Percentiles rank a stretch among this genome's conserved stretches.
These are phyloP conservation scores for Heliothis virescens DNA, from an alignment of 1,140 invertebrate species.

Conservation along the genomic window DNA sequence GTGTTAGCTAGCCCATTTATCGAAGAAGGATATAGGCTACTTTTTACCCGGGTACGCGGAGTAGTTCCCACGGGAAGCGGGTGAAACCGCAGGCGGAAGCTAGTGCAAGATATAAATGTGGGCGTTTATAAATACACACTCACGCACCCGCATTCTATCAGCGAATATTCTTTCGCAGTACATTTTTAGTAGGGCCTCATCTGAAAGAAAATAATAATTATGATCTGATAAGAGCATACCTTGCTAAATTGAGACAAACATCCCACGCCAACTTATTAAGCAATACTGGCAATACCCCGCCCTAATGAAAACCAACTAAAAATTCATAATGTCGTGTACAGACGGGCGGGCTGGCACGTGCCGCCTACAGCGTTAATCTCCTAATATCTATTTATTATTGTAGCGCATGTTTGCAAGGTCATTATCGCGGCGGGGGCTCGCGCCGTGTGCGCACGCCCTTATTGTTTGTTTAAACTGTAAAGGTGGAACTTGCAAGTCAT, in stretches of 20 bases:
- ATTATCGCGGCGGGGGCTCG: conserved; percentile 63
- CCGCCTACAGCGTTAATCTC: conserved; percentile 62
- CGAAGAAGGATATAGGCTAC: too few species aligned
- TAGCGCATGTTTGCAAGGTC: conserved; percentile 65
- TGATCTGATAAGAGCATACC: too few species aligned
- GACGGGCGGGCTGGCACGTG: conserved; percentile 56
- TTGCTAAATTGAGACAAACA: background rate
- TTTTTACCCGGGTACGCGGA: too few species aligned
- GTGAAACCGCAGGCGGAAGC: too few species aligned
- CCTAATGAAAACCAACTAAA: conserved; percentile 42
- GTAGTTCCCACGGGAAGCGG: too few species aligned
- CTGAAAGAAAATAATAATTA: too few species aligned
- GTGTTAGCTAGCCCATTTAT: too few species aligned
- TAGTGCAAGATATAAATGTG: too few species aligned
- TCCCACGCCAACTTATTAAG: conserved; percentile 7
- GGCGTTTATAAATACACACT: too few species aligned
- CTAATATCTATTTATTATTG: conserved; percentile 71
- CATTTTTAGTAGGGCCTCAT: too few species aligned
- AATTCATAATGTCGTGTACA: conserved; percentile 54
- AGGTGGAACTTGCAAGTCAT: conserved; percentile 44
- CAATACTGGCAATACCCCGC: conserved; percentile 10
- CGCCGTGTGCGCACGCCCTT: conserved; percentile 58
- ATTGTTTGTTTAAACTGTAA: conserved; percentile 50
- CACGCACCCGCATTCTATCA: too few species aligned
- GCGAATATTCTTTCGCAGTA: too few species aligned